These are phyloP conservation scores for Orientallactaga sibirica DNA, from an alignment of 2,797 vertebrate species.

Conservation along the genomic window DNA sequence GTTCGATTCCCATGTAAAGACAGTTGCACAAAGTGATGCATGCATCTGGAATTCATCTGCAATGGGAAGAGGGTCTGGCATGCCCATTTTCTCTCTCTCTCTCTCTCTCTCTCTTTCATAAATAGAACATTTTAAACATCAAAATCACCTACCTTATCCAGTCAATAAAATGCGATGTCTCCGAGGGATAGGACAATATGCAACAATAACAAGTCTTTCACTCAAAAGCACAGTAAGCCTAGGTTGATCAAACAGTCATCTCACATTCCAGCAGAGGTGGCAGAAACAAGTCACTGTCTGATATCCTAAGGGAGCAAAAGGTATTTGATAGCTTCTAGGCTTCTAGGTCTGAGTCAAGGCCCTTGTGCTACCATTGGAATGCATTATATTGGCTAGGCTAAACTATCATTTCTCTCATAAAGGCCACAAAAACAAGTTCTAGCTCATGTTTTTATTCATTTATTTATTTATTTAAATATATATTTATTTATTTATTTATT, in stretches of 20 bases:
- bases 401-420: slow-evolving; percentile 37
- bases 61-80: no score
- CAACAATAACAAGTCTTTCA: slow-evolving; percentile 9
- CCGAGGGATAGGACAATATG: background rate
- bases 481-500: no score
- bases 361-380: background rate
- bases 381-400: background rate
- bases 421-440: background rate
- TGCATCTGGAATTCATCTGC: no score
- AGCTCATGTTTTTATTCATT: no score
- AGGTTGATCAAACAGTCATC: background rate
- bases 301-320: background rate
- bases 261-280: background rate
- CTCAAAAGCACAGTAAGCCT: slow-evolving; percentile 17
- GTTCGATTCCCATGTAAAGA: no score
- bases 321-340: background rate
- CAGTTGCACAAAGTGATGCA: no score
- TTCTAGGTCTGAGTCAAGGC: background rate
- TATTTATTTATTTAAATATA: no score
- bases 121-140: background rate
- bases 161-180: background rate
- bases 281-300: background rate
- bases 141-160: slow-evolving; percentile 18
- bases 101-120: no score
- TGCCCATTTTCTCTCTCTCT: no score